Evolutionary conservation across 2,888 invertebrate species (phyloP), one percentile per base, ranked within the genome.

Genomic region (Heteropelma amictum): DNA sequence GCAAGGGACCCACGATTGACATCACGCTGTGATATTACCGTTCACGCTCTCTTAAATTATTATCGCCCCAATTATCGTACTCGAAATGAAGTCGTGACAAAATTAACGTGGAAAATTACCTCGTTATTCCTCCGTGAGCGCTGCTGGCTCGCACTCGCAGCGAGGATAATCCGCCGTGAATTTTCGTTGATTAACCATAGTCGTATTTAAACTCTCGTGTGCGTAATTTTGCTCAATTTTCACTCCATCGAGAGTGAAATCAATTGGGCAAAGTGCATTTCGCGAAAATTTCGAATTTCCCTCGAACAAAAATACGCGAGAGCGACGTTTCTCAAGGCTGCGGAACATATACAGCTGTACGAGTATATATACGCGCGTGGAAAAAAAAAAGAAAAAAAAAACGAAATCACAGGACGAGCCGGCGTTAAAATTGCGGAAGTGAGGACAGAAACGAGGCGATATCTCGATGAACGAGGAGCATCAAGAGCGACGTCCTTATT

Each of bases 401-500:
- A 49, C 49, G 49, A 54, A 70, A 65, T 58, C 49, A 47, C 35
- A 45, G n/a, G 53, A 40, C 51, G 71, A 42, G 56, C 63, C 47
- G 64, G 64, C 70, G 77, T 78, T 80, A 78, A 82, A 84, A 83
- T 82, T 83, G 80, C 88, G 88, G 88, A 88, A 88, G 85, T 84
- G 85, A 85, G 85, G 80, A 83, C n/a, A 58, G 83, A 72, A 64
- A 56, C 65, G 82, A 82, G 82, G 81, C 83, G 86, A 87, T 86
- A 86, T 85, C 84, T 83, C 85, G 85, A 85, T 86, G 86, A 87
- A 86, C 72, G 75, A 40, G n/a, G n/a, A 83, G 81, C 81, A 80
- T 76, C 81, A 80, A 82, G 85, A 83, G 85, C 85, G 83, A 83
- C 84, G 85, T 84, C 85, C 87, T 87, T 86, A 87, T 86, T 86